Conservation (phyloP, 2,888 invertebrate genomes). For the Eueremaeus valkanovi region DNA sequence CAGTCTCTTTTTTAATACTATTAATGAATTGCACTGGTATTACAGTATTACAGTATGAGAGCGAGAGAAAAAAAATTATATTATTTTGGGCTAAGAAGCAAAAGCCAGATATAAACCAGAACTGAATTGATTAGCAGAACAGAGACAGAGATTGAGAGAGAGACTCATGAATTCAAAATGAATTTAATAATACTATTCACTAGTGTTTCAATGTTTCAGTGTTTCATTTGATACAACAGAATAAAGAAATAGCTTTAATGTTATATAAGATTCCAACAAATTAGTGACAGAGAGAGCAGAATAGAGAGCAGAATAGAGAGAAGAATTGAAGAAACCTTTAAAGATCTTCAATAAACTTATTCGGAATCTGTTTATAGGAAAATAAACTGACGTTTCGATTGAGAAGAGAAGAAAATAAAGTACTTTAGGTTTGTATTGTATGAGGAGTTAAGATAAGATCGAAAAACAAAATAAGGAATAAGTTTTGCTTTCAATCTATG, state of each 20-base stretch:
- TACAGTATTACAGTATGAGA: too few relatives aligned
- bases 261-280: background rate
- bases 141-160: background rate
- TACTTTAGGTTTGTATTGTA: background rate
- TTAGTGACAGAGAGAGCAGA: background rate
- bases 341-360: background rate
- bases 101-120: background rate
- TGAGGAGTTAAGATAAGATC: background rate
- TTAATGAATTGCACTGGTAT: too few relatives aligned
- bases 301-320: background rate
- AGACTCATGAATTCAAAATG: slow-evolving; percentile 19
- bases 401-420: too few relatives aligned
- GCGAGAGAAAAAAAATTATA: background rate
- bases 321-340: background rate
- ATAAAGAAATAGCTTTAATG: background rate
- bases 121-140: slow-evolving; percentile 2
- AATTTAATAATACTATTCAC: slow-evolving; percentile 18
- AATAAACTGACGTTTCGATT: background rate
- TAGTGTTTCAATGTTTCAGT: background rate
- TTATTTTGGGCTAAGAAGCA: background rate
- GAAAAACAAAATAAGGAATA: background rate
- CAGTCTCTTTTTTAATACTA: too few relatives aligned
- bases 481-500: background rate
- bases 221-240: background rate
- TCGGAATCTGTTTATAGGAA: background rate